A percentile compares a stretch with the other conserved stretches of the same genome.
Evolutionary conservation across 2,888 invertebrate species (phyloP).

Genomic region (Drosophila lacicola): DNA sequence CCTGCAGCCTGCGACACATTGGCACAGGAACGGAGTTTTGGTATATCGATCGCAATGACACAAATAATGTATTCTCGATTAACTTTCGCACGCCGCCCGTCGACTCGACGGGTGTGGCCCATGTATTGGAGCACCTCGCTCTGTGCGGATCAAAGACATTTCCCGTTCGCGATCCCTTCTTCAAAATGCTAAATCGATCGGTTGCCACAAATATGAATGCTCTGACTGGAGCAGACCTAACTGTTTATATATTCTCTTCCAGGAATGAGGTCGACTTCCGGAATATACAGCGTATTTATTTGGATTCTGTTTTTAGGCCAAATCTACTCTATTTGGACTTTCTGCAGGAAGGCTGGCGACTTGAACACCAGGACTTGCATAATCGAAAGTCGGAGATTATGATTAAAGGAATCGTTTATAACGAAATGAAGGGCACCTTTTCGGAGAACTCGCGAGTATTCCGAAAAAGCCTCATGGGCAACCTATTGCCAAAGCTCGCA

Average conservation of each 20-base stretch:
- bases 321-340: conserved; percentile 93
- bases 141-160: conserved; percentile 95
- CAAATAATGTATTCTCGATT: conserved; percentile 95
- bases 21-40: conserved; percentile 93
- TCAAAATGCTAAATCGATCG: conserved; percentile 97
- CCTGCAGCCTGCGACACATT: conserved; percentile 91
- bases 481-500: conserved; percentile 92
- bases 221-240: conserved; percentile 95
- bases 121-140: conserved; percentile 96
- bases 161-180: conserved; percentile 97
- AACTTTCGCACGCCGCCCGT: conserved; percentile 96
- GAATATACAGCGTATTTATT: conserved; percentile 94
- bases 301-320: conserved; percentile 96
- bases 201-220: conserved; percentile 98
- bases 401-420: conserved; percentile 97
- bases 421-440: conserved; percentile 99
- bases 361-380: conserved; percentile 92
- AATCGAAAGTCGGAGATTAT: conserved; percentile 90
- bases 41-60: conserved; percentile 94
- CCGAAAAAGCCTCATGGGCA: conserved; percentile 89
- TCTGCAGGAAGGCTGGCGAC: conserved; percentile 96
- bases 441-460: conserved; percentile 94
- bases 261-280: conserved; percentile 94
- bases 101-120: conserved; percentile 95
- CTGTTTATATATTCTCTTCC: conserved; percentile 96